These are phyloP conservation scores for Panagrolaimus sp. DNA, from an alignment of 1,140 invertebrate genomes.

Conservation along the genomic window DNA sequence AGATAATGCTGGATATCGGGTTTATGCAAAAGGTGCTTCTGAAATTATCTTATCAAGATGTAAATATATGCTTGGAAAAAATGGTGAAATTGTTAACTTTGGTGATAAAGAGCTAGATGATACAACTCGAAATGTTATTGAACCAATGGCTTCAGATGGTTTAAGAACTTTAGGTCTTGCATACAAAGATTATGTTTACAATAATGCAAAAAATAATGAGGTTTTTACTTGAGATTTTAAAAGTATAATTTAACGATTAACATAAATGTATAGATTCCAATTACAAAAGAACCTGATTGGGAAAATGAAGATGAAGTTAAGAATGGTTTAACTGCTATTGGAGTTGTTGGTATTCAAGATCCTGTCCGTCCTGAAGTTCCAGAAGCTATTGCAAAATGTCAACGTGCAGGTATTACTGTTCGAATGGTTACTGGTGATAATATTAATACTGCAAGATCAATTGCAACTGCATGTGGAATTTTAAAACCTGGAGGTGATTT, in stretches of 20 bases:
- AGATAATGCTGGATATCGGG: conserved; percentile 47
- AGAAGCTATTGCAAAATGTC: conserved; percentile 57
- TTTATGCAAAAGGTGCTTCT: conserved; percentile 58
- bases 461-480: conserved; percentile 58
- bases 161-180: conserved; percentile 65
- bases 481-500: conserved; percentile 63
- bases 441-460: conserved; percentile 58
- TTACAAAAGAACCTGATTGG: conserved; percentile 50
- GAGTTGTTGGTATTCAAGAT: conserved; percentile 58
- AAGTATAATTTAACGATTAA: neutral
- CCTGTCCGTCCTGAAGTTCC: conserved; percentile 57
- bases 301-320: conserved; percentile 55
- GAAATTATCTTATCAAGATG: conserved; percentile 55
- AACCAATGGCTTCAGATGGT: conserved; percentile 97
- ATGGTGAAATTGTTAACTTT: conserved; percentile 71
- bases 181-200: conserved; percentile 76
- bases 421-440: conserved; percentile 59
- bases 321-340: conserved; percentile 54
- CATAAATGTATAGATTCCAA: conserved; percentile 16
- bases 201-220: conserved; percentile 63
- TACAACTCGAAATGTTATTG: conserved; percentile 86
- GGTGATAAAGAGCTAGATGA: conserved; percentile 82
- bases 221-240: conserved; percentile 24
- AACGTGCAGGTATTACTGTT: conserved; percentile 58
- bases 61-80: conserved; percentile 44